Conservation (phyloP, 2,797 vertebrate species). For the Microctenopoma stevenorrisi region DNA sequence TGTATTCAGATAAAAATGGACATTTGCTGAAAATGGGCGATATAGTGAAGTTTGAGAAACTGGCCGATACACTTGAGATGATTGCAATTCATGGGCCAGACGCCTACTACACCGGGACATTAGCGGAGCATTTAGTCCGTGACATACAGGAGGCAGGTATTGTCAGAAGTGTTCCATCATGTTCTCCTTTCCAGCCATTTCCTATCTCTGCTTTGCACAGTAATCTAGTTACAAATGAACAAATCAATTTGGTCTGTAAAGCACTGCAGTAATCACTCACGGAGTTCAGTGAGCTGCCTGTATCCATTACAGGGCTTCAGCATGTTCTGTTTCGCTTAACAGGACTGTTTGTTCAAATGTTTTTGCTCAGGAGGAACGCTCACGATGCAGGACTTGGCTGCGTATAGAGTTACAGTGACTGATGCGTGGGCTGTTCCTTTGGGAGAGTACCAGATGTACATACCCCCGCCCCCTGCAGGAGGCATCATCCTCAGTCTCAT, state of each 20-base stretch:
- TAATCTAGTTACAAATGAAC: constrained; percentile 50
- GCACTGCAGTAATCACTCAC: constrained; percentile 34
- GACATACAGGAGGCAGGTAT: constrained; percentile 83
- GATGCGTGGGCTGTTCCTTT: constrained; percentile 82
- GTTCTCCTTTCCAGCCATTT: constrained; percentile 24
- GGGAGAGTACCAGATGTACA: constrained; percentile 84
- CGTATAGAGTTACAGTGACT: constrained; percentile 79
- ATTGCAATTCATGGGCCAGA: constrained; percentile 85
- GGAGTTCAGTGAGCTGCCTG: constrained; percentile 21
- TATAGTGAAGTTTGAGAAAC: constrained; percentile 83
- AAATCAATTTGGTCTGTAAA: constrained; percentile 39
- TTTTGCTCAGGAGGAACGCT: constrained; percentile 79
- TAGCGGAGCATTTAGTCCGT: constrained; percentile 77
- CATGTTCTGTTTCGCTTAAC: constrained; percentile 34
- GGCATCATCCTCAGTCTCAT: constrained; percentile 87
- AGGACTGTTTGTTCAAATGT: constrained; percentile 33
- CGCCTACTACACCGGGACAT: constrained; percentile 88
- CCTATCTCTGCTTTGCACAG: constrained; percentile 24
- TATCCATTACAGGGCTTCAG: constrained; percentile 44
- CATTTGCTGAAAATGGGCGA: constrained; percentile 79
- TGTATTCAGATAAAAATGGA: constrained; percentile 72
- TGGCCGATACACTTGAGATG: constrained; percentile 86
- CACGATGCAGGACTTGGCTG: constrained; percentile 84
- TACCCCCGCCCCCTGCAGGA: constrained; percentile 89
- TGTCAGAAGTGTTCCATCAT: constrained; percentile 36